Percentiles rank a stretch among this genome's conserved stretches.
Evolutionary conservation across 2,113 vertebrate species (phyloP).

Genomic region (Ceratotherium simum): DNA sequence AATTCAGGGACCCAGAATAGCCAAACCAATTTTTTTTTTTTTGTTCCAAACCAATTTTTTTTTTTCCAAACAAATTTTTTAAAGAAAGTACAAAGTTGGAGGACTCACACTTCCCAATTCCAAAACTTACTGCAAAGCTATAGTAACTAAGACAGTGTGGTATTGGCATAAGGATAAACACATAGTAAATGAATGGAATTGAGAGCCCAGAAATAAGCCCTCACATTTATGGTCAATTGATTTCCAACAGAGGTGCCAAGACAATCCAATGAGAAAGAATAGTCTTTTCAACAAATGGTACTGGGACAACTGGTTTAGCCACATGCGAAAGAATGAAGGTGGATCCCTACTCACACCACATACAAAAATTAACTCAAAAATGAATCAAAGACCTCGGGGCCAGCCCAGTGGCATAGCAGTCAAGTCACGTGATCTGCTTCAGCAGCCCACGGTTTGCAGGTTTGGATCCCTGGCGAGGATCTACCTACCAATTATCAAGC

Average conservation of each 20-base stretch:
- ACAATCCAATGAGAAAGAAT: not conserved
- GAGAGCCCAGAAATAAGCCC: not conserved
- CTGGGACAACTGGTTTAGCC: not conserved
- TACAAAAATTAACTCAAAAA: not conserved
- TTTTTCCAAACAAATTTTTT: not conserved
- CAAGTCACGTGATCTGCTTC: too few relatives aligned
- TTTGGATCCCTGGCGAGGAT: too few relatives aligned
- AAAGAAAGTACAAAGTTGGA: not conserved
- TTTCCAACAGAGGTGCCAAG: not conserved
- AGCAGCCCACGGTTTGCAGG: too few relatives aligned
- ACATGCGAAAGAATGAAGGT: not conserved
- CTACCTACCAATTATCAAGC: too few relatives aligned
- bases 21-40: not conserved
- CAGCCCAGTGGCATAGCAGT: too few relatives aligned
- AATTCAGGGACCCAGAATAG: not conserved
- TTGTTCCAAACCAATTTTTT: not conserved
- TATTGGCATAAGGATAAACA: not conserved
- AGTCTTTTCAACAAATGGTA: not conserved
- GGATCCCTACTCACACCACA: not conserved
- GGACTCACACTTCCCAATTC: not conserved
- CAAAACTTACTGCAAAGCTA: not conserved
- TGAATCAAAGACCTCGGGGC: too few relatives aligned
- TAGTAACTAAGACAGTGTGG: not conserved
- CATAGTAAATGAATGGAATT: not conserved
- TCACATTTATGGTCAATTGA: not conserved